These are phyloP conservation scores for Acrobeloides nanus DNA, from an alignment of 2,888 invertebrate species.

Conservation along the genomic window DNA sequence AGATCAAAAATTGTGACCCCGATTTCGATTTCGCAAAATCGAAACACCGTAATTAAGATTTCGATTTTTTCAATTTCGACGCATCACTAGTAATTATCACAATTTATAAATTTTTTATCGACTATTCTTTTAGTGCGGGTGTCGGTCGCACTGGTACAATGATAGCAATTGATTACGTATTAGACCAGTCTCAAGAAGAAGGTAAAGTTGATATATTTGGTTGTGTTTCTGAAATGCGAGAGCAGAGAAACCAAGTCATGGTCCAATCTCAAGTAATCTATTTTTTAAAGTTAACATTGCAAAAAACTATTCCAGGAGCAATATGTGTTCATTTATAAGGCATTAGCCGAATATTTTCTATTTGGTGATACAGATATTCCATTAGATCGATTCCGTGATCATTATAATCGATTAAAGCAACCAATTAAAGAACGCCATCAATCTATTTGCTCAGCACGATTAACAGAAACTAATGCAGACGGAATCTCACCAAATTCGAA, in stretches of 20 bases:
- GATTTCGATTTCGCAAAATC: too few relatives aligned
- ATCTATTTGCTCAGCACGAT: too few relatives aligned
- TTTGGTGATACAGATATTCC: constrained; percentile 84
- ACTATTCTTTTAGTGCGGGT: constrained; percentile 66
- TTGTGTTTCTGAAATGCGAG: constrained; percentile 77
- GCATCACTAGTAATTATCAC: too few relatives aligned
- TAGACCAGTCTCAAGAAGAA: constrained; percentile 76
- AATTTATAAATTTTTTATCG: background rate
- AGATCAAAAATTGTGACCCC: too few relatives aligned
- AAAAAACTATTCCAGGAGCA: constrained; percentile 68
- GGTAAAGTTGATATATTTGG: constrained; percentile 76
- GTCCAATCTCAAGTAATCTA: constrained; percentile 74
- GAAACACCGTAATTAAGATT: too few relatives aligned
- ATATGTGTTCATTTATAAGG: constrained; percentile 89
- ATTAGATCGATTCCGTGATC: constrained; percentile 66
- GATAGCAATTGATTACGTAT: constrained; percentile 79
- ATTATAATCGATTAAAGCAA: constrained; percentile 61
- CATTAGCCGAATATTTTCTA: constrained; percentile 80
- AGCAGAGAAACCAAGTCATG: constrained; percentile 83
- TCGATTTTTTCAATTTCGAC: too few relatives aligned
- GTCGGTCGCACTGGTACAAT: constrained; percentile 89
- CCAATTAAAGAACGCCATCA: constrained; percentile 17
- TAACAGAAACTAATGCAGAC: too few relatives aligned
- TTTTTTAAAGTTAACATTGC: too few relatives aligned
- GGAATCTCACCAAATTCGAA: too few relatives aligned